Conservation (phyloP, 2,888 invertebrate genomes). For the Noctua pronuba region DNA sequence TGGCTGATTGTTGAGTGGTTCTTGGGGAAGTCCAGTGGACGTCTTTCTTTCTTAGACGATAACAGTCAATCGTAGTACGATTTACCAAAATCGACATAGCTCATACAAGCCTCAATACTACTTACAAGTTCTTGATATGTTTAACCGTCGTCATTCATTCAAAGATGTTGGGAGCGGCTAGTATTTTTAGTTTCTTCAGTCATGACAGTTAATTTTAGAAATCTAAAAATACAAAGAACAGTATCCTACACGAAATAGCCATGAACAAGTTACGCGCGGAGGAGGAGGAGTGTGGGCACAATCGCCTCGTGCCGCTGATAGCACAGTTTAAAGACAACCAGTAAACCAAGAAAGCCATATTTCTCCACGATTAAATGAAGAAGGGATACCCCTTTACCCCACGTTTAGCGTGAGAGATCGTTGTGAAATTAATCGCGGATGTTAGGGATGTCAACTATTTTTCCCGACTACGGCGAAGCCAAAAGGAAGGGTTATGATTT, state of each 20-base stretch:
- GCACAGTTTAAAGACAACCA: constrained; percentile 45
- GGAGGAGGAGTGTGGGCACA: constrained; percentile 41
- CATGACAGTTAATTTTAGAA: constrained; percentile 26
- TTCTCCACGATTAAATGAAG: background rate
- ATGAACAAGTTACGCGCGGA: constrained; percentile 26
- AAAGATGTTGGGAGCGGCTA: background rate
- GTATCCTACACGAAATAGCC: constrained; percentile 4
- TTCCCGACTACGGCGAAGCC: too few relatives aligned
- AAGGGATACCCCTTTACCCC: too few relatives aligned
- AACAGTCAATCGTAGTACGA: background rate
- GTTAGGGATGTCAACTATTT: background rate
- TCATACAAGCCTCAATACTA: background rate
- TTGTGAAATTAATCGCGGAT: background rate
- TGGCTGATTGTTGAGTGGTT: background rate
- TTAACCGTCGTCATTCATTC: background rate
- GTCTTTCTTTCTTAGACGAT: too few relatives aligned
- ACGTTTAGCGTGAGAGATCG: background rate
- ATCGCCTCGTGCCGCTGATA: constrained; percentile 63
- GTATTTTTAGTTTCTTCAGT: constrained; percentile 24
- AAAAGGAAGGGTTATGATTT: too few relatives aligned
- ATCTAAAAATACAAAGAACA: constrained; percentile 23
- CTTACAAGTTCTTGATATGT: background rate
- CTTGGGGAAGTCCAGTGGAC: background rate
- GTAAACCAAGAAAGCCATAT: background rate
- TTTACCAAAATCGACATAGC: background rate